Base-by-base conservation (phyloP, 1,140 invertebrate genomes). In the Psix sp. region DNA sequence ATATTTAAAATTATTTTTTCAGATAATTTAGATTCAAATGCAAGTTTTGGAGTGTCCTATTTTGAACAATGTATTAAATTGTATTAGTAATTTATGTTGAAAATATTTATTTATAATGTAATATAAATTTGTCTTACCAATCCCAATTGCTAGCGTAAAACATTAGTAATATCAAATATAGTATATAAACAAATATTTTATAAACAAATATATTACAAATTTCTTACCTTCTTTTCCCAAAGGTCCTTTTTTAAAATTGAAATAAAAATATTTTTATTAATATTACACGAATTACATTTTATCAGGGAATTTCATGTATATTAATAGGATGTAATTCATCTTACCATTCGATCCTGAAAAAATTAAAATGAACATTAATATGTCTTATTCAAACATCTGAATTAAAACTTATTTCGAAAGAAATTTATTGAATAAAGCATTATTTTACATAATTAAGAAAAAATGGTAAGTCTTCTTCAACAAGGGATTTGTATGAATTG, bases 1-100 rank as follows among this genome's bases (percentile, higher is more conserved):
- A 94, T 91, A 46, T 89, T 89, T 73, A 90, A 91, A 0, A 94
- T 91, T 17, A 93, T 84, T 60, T 94, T 89, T 65, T 95, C 93
- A 0, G 91, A 88, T 0, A 90, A 89, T 13, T 86, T 88, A 13
- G 83, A 86, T 1, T 86, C 81, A 9, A 52, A 59, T 26, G 80
- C 81, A 13, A 75, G 73, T 65, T 80, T 77, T 3, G 60, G 59
- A 7, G 83, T 80, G 79, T 88, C 88, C 87, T 86, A n/a, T n/a
- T n/a, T n/a, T n/a, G n/a, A n/a, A n/a, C n/a, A n/a, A n/a, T n/a
- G n/a, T n/a, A n/a, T n/a, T n/a, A n/a, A n/a, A n/a, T n/a, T n/a
- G n/a, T n/a, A n/a, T n/a, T n/a, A n/a, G n/a, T n/a, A n/a, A n/a
- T n/a, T n/a, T n/a, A n/a, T n/a, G n/a, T n/a, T n/a, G n/a, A n/a